Percentiles rank a stretch among this genome's conserved stretches.
These are phyloP conservation scores for Scelioninae gen. 2 DNA, from an alignment of 2,888 invertebrate genomes.

Conservation along the genomic window DNA sequence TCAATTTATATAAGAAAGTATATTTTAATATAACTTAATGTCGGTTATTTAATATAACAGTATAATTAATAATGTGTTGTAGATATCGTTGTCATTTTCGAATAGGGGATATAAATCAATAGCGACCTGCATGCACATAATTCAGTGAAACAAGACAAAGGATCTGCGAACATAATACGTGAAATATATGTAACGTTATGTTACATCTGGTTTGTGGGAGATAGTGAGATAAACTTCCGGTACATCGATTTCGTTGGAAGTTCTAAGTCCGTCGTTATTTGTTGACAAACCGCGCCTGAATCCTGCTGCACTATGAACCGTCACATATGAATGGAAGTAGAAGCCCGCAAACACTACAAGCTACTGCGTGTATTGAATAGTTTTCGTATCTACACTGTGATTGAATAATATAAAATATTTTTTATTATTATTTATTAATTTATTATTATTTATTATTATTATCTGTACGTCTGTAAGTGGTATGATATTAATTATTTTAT, in stretches of 20 bases:
- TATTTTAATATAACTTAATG: neutral
- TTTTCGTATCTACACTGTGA: neutral
- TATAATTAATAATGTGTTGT: conserved; percentile 2
- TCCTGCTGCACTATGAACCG: neutral
- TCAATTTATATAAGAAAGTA: too few species aligned
- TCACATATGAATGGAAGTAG: conserved; percentile 9
- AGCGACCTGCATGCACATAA: conserved; percentile 3
- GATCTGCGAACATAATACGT: conserved; percentile 2
- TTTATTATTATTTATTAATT: too few species aligned
- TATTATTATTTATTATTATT: too few species aligned
- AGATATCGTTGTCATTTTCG: conserved; percentile 1
- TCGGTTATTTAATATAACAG: neutral
- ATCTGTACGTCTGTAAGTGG: too few species aligned
- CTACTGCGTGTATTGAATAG: neutral
- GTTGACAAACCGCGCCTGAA: conserved; percentile 14
- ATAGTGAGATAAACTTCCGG: conserved; percentile 23
- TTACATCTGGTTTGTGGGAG: conserved; percentile 8
- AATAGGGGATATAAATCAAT: neutral
- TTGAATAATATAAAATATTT: neutral
- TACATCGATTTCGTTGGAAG: conserved; percentile 12
- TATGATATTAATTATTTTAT: too few species aligned
- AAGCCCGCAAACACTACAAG: conserved; percentile 4
- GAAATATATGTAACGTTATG: conserved; percentile 1
- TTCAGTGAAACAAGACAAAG: conserved; percentile 13
- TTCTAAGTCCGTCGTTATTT: conserved; percentile 14